Evolutionary conservation across 2,888 invertebrate species (phyloP), one percentile per base, ranked within the genome.

Genomic region (Chloroclysta siterata): DNA sequence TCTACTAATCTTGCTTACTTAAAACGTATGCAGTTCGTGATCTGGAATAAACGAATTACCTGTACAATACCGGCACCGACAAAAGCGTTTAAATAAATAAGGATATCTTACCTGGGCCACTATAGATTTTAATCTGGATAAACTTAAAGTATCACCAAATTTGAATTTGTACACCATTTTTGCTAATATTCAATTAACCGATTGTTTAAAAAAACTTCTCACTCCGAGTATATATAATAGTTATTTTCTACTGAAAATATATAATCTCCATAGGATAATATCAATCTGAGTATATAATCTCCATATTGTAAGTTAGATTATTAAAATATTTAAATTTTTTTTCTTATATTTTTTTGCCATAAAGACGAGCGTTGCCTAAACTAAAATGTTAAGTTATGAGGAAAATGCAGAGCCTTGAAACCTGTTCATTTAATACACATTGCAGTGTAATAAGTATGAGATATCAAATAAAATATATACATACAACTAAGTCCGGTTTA

Each of bases 161-260:
- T 53, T 53, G 4, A 64, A 70, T 76, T 83, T 85, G 28, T 81
- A 74, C 74, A 90, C 86, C 89, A 90, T 88, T 76, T 81, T 83
- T 17, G 62, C 15, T 39, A 10, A 0, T 52, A 13, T 14, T 46
- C 8, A 13, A 8, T 42, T 42, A 42, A 3, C 11, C 36, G 7
- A 8, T 33, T 33, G 33, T 33, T 33, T 7, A 6, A 36, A 36
- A 36, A 36, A 39, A 3, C 11, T 8, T 8, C 36, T 11, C 11
- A 39, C 36, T 39, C 8, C 33, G 7, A 33, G 6, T 39, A 11
- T 8, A 39, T 8, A 11, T 3, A 39, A 39, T 8, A 11, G 36
- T 2, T 39, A 39, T 39, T 39, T 10, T 11, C 10, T n/a, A n/a
- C n/a, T n/a, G n/a, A n/a, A n/a, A 39, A 11, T 39, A 11, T 11